A percentile compares a stretch with the other conserved stretches of the same genome.
Evolutionary conservation across 2,888 invertebrate genomes (phyloP).

Genomic region (Tachystola acroxantha): DNA sequence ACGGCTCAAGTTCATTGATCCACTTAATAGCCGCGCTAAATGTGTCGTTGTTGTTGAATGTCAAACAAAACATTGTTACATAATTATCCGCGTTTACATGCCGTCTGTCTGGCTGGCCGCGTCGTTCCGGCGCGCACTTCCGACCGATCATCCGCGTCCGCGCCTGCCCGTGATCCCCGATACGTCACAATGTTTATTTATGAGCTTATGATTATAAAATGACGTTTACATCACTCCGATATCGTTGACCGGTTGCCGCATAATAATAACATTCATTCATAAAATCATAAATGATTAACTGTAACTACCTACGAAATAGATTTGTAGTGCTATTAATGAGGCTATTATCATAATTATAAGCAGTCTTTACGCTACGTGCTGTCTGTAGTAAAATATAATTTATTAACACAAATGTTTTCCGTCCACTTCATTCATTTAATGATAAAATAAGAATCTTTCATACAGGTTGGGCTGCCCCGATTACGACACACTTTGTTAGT

Average conservation of each 20-base stretch:
- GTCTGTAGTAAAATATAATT: constrained; percentile 63
- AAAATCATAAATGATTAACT: constrained; percentile 66
- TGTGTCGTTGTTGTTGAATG: constrained; percentile 72
- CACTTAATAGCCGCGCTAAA: constrained; percentile 73
- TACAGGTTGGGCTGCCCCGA: background rate
- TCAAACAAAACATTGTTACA: constrained; percentile 76
- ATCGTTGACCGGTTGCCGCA: constrained; percentile 67
- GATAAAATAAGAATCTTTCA: constrained; percentile 5
- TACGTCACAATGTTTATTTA: constrained; percentile 73
- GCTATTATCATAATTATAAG: constrained; percentile 74
- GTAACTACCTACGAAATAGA: constrained; percentile 70
- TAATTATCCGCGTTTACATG: constrained; percentile 61
- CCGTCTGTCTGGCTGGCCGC: constrained; percentile 44
- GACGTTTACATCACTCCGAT: constrained; percentile 71
- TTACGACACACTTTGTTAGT: no score
- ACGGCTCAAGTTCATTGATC: constrained; percentile 77
- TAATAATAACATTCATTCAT: constrained; percentile 71
- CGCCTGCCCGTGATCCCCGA: constrained; percentile 38
- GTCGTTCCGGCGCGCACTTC: constrained; percentile 34
- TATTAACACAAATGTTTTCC: constrained; percentile 43
- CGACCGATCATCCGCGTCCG: constrained; percentile 22
- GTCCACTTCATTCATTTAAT: constrained; percentile 20
- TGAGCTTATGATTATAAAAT: constrained; percentile 75
- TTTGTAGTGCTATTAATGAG: constrained; percentile 67
- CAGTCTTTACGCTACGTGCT: constrained; percentile 66